Percentiles rank a stretch among this genome's conserved stretches.
These are phyloP conservation scores for Phyto melanocephala DNA, from an alignment of 2,888 invertebrate genomes.

Conservation along the genomic window DNA sequence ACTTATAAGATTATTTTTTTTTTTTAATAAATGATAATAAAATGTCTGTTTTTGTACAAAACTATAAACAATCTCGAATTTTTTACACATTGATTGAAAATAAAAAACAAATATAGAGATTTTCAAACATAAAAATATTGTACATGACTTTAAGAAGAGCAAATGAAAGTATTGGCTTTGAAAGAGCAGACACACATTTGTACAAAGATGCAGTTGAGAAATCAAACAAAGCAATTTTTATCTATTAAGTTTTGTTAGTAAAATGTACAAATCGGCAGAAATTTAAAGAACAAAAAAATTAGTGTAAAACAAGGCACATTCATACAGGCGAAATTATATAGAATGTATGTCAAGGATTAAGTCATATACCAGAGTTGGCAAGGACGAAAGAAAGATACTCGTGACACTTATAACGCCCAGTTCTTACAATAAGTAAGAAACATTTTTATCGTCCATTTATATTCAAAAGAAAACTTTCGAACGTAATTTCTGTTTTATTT, in stretches of 20 bases:
- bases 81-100: not conserved
- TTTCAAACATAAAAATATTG: slow-evolving; percentile 20
- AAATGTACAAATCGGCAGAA: slow-evolving; percentile 7
- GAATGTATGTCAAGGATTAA: too few species aligned
- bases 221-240: slow-evolving; percentile 1
- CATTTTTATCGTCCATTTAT: too few species aligned
- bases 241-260: slow-evolving; percentile 35
- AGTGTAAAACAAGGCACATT: too few species aligned
- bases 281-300: slow-evolving; percentile 10
- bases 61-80: slow-evolving; percentile 57
- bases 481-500: too few species aligned
- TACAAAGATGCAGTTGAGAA: not conserved
- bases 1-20: not conserved
- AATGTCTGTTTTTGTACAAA: not conserved
- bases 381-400: too few species aligned
- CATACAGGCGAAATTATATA: not conserved
- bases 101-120: not conserved
- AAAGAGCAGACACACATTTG: not conserved
- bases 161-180: slow-evolving; percentile 29
- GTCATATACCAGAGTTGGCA: too few species aligned
- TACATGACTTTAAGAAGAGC: not conserved
- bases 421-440: too few species aligned
- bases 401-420: too few species aligned
- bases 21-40: not conserved
- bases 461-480: too few species aligned